phyloP scores from a whole-genome alignment of 2,113 vertebrate species.

The Notarius quadriscutis region DNA sequence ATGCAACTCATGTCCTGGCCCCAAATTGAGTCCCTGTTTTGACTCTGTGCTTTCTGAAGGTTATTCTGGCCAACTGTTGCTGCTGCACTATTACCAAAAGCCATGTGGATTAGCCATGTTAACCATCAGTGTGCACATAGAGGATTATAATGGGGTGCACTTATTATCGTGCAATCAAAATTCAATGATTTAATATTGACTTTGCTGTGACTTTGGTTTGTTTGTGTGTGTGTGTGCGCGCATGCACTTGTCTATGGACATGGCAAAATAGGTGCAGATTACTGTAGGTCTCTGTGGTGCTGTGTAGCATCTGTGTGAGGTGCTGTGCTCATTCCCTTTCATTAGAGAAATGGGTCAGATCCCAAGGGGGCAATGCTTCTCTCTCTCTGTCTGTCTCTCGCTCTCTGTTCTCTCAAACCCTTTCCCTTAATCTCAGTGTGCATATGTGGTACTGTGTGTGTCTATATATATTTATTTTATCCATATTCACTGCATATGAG shows the following conservation, averaged over 20 bases:
- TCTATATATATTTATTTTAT: too few species aligned
- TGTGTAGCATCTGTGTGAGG: conserved; percentile 38
- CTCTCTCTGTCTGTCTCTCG: conserved; percentile 25
- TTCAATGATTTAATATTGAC: neutral
- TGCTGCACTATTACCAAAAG: neutral
- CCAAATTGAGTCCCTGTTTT: neutral
- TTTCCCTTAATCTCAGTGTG: neutral
- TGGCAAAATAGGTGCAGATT: conserved; percentile 18
- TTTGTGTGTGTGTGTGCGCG: conserved; percentile 15
- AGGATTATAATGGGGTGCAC: neutral
- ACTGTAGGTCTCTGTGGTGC: conserved; percentile 26
- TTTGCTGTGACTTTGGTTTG: neutral
- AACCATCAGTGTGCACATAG: neutral
- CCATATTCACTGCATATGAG: too few species aligned
- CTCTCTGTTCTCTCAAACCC: conserved; percentile 22
- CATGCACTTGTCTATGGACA: neutral
- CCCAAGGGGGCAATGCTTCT: conserved; percentile 23
- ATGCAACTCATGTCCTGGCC: neutral
- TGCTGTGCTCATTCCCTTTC: conserved; percentile 45
- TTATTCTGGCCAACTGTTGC: neutral
- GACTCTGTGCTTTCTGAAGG: neutral
- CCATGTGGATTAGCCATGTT: neutral
- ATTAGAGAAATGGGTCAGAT: conserved; percentile 53
- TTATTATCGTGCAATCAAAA: neutral
- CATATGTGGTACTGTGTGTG: too few species aligned